Percentiles rank a stretch among this genome's conserved stretches.
Conservation (phyloP, 2,797 vertebrate species). For the Serranus cabrilla region DNA sequence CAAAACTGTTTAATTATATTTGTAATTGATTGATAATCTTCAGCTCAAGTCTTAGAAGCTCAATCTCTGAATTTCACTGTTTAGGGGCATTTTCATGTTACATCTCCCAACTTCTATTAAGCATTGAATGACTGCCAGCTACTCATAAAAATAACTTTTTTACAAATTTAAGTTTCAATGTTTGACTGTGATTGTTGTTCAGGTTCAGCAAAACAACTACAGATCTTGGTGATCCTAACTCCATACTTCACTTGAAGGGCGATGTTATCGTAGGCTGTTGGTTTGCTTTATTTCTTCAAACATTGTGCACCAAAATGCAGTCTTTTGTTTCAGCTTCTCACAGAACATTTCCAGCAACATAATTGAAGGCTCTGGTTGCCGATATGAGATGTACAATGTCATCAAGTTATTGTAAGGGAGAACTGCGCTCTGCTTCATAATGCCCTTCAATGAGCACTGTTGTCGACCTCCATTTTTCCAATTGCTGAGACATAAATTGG, state of each 20-base stretch:
- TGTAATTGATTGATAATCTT: not conserved
- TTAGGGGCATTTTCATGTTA: not conserved
- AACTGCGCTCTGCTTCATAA: not conserved
- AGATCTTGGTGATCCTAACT: not conserved
- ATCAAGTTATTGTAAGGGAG: not conserved
- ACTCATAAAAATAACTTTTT: not conserved
- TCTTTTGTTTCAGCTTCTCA: not conserved
- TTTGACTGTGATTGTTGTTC: not conserved
- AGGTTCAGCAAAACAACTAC: not conserved
- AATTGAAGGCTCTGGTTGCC: not conserved
- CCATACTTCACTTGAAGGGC: not conserved
- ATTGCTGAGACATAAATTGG: not conserved
- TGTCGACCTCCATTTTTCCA: not conserved
- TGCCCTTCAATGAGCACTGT: not conserved
- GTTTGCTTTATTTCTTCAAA: conserved; percentile 2
- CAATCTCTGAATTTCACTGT: not conserved
- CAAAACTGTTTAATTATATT: too few species aligned
- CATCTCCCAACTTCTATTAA: not conserved
- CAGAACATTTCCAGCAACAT: not conserved
- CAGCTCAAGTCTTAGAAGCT: not conserved
- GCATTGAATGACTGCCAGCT: not conserved
- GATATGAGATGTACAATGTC: not conserved
- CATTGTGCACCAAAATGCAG: not conserved
- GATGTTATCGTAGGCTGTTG: not conserved
- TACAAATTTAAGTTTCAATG: too few species aligned